Conservation (phyloP, 2,797 vertebrate species). For the Acipenser oxyrinchus region DNA sequence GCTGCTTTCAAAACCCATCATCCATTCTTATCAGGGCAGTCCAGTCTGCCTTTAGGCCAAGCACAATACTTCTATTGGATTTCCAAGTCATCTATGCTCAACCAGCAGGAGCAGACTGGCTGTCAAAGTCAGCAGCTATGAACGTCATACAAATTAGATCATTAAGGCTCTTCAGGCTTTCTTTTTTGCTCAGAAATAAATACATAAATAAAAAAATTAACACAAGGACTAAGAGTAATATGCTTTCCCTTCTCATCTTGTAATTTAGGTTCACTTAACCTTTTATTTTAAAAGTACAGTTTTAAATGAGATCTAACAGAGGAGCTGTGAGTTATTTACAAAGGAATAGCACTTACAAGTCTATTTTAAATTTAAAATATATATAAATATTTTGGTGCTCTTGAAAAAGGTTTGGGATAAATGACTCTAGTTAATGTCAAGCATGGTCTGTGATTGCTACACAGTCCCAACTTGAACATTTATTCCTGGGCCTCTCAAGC, state of each 20-base stretch:
- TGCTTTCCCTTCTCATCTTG: not conserved
- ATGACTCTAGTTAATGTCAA: too few relatives aligned
- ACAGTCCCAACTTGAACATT: too few relatives aligned
- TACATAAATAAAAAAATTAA: too few relatives aligned
- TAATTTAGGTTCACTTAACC: too few relatives aligned
- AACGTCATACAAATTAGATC: not conserved
- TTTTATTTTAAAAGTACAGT: too few relatives aligned
- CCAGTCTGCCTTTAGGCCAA: not conserved
- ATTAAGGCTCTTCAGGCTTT: not conserved
- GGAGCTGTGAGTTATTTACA: too few relatives aligned
- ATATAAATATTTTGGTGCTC: too few relatives aligned
- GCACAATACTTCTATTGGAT: not conserved
- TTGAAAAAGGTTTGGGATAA: too few relatives aligned
- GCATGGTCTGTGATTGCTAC: too few relatives aligned
- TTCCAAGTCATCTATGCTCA: not conserved
- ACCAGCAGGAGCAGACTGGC: not conserved
- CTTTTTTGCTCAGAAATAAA: not conserved
- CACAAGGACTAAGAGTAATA: not conserved
- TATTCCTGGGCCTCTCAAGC: too few relatives aligned
- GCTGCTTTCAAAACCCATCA: not conserved
- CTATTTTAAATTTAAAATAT: too few relatives aligned
- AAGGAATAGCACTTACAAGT: not conserved
- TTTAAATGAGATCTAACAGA: too few relatives aligned
- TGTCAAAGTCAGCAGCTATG: conserved; percentile 1
- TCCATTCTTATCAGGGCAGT: not conserved